Evolutionary conservation across 2,113 vertebrate genomes (phyloP), one percentile per base, ranked within the genome.

Genomic region (Tragelaphus buxtoni): DNA sequence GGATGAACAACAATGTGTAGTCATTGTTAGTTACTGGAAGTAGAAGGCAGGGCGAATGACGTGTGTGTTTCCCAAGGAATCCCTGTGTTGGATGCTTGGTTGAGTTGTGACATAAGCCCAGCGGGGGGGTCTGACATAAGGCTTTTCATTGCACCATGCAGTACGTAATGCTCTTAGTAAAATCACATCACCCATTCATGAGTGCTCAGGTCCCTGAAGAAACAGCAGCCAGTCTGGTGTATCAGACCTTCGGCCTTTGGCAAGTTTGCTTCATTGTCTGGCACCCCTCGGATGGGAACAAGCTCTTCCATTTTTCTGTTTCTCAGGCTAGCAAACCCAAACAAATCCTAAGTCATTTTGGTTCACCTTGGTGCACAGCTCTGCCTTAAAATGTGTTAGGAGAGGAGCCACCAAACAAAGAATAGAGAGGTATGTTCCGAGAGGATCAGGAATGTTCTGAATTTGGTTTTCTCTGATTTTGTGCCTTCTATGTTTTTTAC

Each of bases 351-450:
- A 60, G 42, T 26, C 79, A 22, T 56, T 26, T 91, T 92, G 60
- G 84, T 53, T 94, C n/a, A 81, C 79, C 61, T 93, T 87, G 77
- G 55, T 91, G 58, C 80, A 94, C 72, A 93, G 39, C 42, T 88
- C 7, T 47, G 9, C 69, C 49, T 96, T 84, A 45, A 63, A 55
- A 69, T 12, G 24, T 88, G 22, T 86, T 58, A 55, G 83, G 26
- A 83, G 30, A 81, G 58, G 39, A 49, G 42, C 35, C 76, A 47
- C 9, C 39, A 24, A 55, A 63, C n/a, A 14, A 45, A 79, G 45
- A 79, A 55, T 45, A 24, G 53, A 77, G 77, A 74, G 26, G 32
- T n/a, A 9, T 4, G 39, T 90, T 81, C 89, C 32, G 63, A 84
- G 30, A 89, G 56, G 45, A 7, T 82, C 76, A 24, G 16, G 22